Evolutionary conservation across 2,113 vertebrate species (phyloP).

Genomic region (Cyprinus carpio): DNA sequence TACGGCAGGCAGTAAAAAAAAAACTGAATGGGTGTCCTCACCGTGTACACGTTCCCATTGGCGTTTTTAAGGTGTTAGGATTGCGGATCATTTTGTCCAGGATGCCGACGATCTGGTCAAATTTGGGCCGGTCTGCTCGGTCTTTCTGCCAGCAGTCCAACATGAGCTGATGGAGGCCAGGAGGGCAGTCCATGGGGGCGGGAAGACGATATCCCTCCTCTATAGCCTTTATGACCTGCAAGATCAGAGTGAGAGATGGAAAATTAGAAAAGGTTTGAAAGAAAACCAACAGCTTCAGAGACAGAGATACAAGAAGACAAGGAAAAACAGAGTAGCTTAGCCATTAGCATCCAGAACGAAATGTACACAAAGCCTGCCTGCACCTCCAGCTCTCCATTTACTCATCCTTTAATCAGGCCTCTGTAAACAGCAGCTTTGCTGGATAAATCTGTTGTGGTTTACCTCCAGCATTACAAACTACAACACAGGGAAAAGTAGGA

Average conservation of each 20-base stretch:
- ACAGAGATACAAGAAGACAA: constrained; percentile 25
- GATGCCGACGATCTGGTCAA: constrained; percentile 97
- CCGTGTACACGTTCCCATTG: constrained; percentile 94
- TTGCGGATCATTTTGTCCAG: constrained; percentile 99
- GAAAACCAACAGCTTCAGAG: background rate
- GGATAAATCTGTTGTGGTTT: constrained; percentile 40
- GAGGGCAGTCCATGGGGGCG: constrained; percentile 97
- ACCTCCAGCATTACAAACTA: constrained; percentile 37
- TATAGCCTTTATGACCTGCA: constrained; percentile 97
- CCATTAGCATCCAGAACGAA: constrained; percentile 29
- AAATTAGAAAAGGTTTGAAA: background rate
- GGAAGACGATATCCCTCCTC: constrained; percentile 98
- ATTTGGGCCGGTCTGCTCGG: constrained; percentile 94
- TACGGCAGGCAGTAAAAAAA: background rate
- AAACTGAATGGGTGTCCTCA: constrained; percentile 64
- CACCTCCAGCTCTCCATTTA: constrained; percentile 12
- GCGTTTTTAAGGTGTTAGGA: constrained; percentile 95
- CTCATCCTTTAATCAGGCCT: constrained; percentile 50
- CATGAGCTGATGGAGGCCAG: constrained; percentile 97
- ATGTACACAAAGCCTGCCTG: constrained; percentile 7
- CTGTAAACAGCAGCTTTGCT: constrained; percentile 44
- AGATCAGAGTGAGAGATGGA: background rate
- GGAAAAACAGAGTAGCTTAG: background rate
- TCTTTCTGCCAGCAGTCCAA: constrained; percentile 99
- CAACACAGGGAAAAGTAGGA: constrained; percentile 34